Conservation (phyloP, 2,797 vertebrate species). For the Pagetopsis macropterus region DNA sequence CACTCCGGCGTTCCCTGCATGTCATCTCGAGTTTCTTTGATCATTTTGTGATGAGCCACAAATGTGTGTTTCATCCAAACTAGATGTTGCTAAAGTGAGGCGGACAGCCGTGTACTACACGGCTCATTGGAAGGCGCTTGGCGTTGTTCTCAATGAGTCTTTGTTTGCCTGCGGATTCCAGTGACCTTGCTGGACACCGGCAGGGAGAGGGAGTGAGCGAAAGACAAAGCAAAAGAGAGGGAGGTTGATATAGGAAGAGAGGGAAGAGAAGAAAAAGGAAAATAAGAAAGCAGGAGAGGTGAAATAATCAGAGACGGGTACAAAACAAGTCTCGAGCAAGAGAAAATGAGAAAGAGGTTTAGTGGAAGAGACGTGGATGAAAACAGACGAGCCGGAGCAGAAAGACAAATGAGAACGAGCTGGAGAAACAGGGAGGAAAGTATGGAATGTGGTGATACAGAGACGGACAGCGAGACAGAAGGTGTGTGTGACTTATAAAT, state of each 20-base stretch:
- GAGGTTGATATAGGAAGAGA: conserved; percentile 33
- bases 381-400: conserved; percentile 17
- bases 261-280: conserved; percentile 5
- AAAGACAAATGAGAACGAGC: conserved; percentile 15
- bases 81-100: conserved; percentile 3
- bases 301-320: conserved; percentile 2
- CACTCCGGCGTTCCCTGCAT: background rate
- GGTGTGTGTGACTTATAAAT: too few relatives aligned
- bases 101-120: conserved; percentile 24
- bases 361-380: conserved; percentile 28
- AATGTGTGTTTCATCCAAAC: conserved; percentile 12
- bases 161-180: conserved; percentile 74
- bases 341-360: conserved; percentile 28
- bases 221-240: conserved; percentile 56
- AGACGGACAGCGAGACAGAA: background rate
- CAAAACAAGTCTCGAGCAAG: background rate
- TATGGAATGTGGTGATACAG: background rate
- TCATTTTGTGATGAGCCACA: conserved; percentile 26
- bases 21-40: conserved; percentile 26
- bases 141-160: conserved; percentile 74
- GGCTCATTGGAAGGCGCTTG: conserved; percentile 43
- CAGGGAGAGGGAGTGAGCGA: conserved; percentile 40
- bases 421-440: conserved; percentile 10
- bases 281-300: conserved; percentile 14
- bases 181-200: conserved; percentile 68